Base-by-base conservation (phyloP, 2,797 vertebrate genomes). In the Aphelocoma californica region DNA sequence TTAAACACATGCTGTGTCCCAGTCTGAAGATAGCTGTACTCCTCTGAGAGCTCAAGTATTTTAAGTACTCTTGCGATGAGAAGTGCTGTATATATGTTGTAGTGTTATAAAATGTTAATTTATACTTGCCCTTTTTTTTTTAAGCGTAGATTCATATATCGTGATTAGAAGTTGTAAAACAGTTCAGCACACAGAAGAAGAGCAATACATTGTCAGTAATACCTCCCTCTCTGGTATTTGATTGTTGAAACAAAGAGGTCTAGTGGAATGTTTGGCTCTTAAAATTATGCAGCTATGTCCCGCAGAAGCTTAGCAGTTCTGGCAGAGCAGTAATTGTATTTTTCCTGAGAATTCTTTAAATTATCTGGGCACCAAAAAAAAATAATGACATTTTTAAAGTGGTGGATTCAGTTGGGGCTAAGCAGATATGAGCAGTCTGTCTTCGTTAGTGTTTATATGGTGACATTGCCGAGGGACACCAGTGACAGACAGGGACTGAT, bases 221-320 rank as follows among this genome's bases (percentile, higher is more conserved):
- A 71, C 44, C 50, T 77, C 32, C 20, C 32, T 88, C 21, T 75
- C 82, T 94, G 77, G 77, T 92, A 83, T 88, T 82, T 82, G 67
- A 93, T 88, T 74, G 66, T 77, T 81, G 82, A 96, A 96, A 90
- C 80, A 71, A 95, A 93, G 70, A 89, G 42, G 57, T 86, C 58
- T 38, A 89, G 26, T 54, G 80, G 96, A 95, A 92, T 79, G 74
- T 71, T 84, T 88, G 64, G 64, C 88, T 88, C 79, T 96, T 95
- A 79, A 92, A 92, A 92, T 90, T 92, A 95, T 79, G 90, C 91
- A 94, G 77, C 62, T 93, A 79, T 79, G 66, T 95, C 91, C 75
- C 8, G 0, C 64, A 75, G 92, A 92, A 94, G 78, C 69, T 86
- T 87, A 96, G 81, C 36, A 26, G 83, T 81, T 92, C 67, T 40